Evolutionary conservation across 1,140 invertebrate genomes (phyloP), one percentile per base, ranked within the genome.

Genomic region (Bombus breviceps): DNA sequence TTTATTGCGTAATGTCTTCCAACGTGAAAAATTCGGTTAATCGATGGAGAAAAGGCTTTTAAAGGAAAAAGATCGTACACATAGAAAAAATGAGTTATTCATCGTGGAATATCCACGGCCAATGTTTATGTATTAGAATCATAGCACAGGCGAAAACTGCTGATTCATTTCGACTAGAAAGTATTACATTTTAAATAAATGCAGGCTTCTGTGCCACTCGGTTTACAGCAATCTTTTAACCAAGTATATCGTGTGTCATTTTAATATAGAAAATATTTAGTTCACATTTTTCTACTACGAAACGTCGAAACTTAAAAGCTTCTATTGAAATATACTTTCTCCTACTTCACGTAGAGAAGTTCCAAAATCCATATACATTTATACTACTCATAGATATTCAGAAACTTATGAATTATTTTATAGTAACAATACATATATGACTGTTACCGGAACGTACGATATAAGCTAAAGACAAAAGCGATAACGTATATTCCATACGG

Each of bases 1-100:
- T 4, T 62, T 22, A 18, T 22, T 53, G 5, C 18, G 1, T 18
- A 47, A 12, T 28, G 15, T 22, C 25, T 22, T 28, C 34, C 0
- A 59, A 18, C 73, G 78, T 47, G 59, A 84, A 79, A 73, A 80
- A 12, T 85, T 71, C 9, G 25, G 47, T 22, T 53, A 53, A 85
- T 80, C 69, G 43, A 73, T 81, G 41, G 64, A 53, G 4, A 8
- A n/a, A 53, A 28, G 41, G 59, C 34, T 75, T 1, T 41, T 41
- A 28, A 43, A 43, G 15, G 43, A n/a, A 22, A 4, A 32, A 53
- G 13, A 39, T 28, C 32, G 13, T 71, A 5, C 47, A 53, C 47
- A 6, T 22, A 53, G 47, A 53, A 53, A 22, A 53, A 18, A 53
- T 53, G 15, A 43, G 13, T 43, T 53, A 53, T 22, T 53, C 18